phyloP scores from a whole-genome alignment of 2,888 invertebrate genomes.

The Diloba caeruleocephala region DNA sequence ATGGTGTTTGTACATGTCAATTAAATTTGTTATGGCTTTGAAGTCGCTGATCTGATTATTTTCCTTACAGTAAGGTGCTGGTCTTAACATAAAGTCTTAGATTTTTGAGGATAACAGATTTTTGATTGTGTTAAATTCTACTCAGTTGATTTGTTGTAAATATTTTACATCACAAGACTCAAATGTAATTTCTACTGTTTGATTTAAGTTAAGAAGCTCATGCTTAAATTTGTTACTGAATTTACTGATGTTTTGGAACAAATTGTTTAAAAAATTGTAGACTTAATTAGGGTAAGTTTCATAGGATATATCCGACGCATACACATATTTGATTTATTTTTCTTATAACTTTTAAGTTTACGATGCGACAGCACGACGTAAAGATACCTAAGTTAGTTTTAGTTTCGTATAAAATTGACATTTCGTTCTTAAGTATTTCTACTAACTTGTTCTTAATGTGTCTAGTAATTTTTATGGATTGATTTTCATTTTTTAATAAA shows the following conservation, averaged over 20 bases:
- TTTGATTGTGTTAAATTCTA: slow-evolving; percentile 49
- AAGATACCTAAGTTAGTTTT: slow-evolving; percentile 62
- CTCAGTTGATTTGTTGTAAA: slow-evolving; percentile 73
- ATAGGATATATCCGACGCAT: slow-evolving; percentile 65
- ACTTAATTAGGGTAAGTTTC: slow-evolving; percentile 65
- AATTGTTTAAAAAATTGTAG: slow-evolving; percentile 72
- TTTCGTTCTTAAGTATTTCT: slow-evolving; percentile 67
- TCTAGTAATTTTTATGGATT: slow-evolving; percentile 84
- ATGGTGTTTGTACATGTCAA: slow-evolving; percentile 53
- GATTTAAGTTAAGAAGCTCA: slow-evolving; percentile 59
- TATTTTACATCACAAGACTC: slow-evolving; percentile 79
- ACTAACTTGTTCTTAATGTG: slow-evolving; percentile 80
- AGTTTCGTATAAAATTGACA: slow-evolving; percentile 78
- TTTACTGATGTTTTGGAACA: slow-evolving; percentile 78
- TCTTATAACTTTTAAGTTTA: slow-evolving; percentile 54
- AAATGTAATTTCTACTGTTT: slow-evolving; percentile 57
- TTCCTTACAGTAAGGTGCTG: slow-evolving; percentile 62
- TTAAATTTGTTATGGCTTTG: slow-evolving; percentile 43
- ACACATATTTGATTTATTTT: slow-evolving; percentile 62
- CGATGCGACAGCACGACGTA: slow-evolving; percentile 59
- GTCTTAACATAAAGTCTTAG: slow-evolving; percentile 48
- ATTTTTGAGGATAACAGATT: slow-evolving; percentile 43
- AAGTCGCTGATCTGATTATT: slow-evolving; percentile 65
- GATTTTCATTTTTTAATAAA: slow-evolving; percentile 86
- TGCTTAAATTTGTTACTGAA: slow-evolving; percentile 74